Evolutionary conservation across 2,888 invertebrate genomes (phyloP).

Genomic region (Nomada fucata): DNA sequence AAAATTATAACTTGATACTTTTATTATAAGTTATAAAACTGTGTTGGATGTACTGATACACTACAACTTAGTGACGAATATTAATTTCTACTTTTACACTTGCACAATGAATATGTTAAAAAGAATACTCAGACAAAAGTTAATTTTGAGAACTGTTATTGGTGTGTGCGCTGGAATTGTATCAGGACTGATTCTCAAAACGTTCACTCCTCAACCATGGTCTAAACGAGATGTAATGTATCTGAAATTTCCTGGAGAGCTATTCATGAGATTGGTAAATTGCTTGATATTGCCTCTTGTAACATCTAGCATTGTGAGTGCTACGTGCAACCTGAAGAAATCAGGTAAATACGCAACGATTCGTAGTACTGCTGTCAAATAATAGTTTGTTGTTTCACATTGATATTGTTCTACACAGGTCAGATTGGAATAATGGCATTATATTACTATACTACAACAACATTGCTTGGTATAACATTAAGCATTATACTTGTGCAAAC

Average conservation of each 20-base stretch:
- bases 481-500: constrained; percentile 94
- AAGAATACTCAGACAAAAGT: constrained; percentile 57
- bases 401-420: constrained; percentile 66
- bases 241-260: constrained; percentile 96
- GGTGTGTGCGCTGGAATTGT: constrained; percentile 74
- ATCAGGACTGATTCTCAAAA: constrained; percentile 75
- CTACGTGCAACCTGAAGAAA: constrained; percentile 78
- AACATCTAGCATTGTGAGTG: constrained; percentile 94
- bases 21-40: background rate
- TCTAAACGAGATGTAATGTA: constrained; percentile 94
- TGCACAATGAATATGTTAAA: constrained; percentile 34
- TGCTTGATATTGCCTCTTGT: constrained; percentile 96
- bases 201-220: constrained; percentile 86
- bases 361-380: background rate
- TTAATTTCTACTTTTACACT: background rate
- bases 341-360: constrained; percentile 73
- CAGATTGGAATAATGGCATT: constrained; percentile 78
- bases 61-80: background rate
- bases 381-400: background rate
- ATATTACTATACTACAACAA: constrained; percentile 95
- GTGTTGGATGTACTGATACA: background rate
- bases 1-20: background rate
- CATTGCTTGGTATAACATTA: constrained; percentile 94
- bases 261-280: constrained; percentile 97
- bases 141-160: constrained; percentile 70